Base-by-base conservation (phyloP, 2,113 vertebrate genomes). In the Mirounga angustirostris region DNA sequence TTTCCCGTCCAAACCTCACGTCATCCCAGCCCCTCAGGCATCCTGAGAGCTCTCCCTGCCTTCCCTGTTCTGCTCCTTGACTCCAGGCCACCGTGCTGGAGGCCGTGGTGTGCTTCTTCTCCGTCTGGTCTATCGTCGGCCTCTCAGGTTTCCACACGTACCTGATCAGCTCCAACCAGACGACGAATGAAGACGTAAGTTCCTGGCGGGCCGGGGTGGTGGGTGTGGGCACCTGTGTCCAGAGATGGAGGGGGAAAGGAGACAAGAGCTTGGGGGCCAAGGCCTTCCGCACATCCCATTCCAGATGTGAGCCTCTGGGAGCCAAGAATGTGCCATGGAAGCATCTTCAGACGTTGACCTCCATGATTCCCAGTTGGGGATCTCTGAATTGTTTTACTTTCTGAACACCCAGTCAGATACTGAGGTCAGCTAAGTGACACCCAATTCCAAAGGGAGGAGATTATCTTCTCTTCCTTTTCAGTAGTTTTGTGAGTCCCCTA, bases 121-220 rank as follows among this genome's bases (percentile, higher is more conserved):
- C 99, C 0, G 99, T 99, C 78, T 99, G 99, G 99, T 99, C 99
- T 69, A 99, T 99, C 95, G 99, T 99, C 88, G 99, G 99, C 85
- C 99, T 99, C 97, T 99, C 99, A 63, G 99, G 99, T 86, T 99
- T 99, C 99, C 99, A 99, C 98, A 99, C 99, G 0, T 99, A 99
- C 98, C 98, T 99, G 98, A 99, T 99, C 99, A 99, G 99, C 99
- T 99, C 99, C 98, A 99, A 99, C 99, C 99, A 99, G 99, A 99
- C 99, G 69, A 99, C 99, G 67, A 99, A 99, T 85, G 99, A 99
- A 99, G 99, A 99, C 78, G 99, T 99, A 99, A 99, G 99, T 99
- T 92, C 18, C 33, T 26, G 40, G 24, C 21, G 0, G 1, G 1
- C 0, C 1, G 8, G 28, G 94, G 7, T 15, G 0, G 0, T 0